phyloP scores from a whole-genome alignment of 2,888 invertebrate genomes.

The Rugalucina vietnamica region DNA sequence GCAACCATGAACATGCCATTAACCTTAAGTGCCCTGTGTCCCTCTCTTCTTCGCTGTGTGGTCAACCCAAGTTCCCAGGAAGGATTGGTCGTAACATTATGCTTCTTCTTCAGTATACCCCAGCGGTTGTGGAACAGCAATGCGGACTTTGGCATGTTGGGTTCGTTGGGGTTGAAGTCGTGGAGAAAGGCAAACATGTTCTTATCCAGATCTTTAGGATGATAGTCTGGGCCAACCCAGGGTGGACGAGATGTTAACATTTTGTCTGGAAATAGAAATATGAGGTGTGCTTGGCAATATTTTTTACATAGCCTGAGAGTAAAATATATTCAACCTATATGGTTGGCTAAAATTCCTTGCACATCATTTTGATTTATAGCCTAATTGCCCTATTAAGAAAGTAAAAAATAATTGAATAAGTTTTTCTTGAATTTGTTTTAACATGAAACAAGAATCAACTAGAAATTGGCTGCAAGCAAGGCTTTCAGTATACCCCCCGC shows the following conservation, averaged over 20 bases:
- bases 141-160: constrained; percentile 73
- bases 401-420: no score
- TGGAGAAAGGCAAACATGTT: constrained; percentile 75
- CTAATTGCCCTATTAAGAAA: no score
- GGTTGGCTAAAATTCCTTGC: no score
- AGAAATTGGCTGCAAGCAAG: no score
- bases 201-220: constrained; percentile 78
- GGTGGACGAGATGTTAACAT: constrained; percentile 72
- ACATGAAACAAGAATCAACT: no score
- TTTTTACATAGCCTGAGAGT: no score
- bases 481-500: no score
- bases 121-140: constrained; percentile 79
- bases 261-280: constrained; percentile 44
- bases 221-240: constrained; percentile 79
- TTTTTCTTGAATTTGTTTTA: no score
- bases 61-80: constrained; percentile 74
- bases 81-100: constrained; percentile 64
- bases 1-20: no score
- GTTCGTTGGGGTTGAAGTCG: constrained; percentile 80
- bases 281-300: no score
- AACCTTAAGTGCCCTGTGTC: constrained; percentile 74
- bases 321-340: no score
- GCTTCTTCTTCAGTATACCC: constrained; percentile 72
- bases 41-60: constrained; percentile 64
- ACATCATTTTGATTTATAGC: no score